These are phyloP conservation scores for Hermodice carunculata DNA, from an alignment of 2,888 invertebrate genomes.

Conservation along the genomic window DNA sequence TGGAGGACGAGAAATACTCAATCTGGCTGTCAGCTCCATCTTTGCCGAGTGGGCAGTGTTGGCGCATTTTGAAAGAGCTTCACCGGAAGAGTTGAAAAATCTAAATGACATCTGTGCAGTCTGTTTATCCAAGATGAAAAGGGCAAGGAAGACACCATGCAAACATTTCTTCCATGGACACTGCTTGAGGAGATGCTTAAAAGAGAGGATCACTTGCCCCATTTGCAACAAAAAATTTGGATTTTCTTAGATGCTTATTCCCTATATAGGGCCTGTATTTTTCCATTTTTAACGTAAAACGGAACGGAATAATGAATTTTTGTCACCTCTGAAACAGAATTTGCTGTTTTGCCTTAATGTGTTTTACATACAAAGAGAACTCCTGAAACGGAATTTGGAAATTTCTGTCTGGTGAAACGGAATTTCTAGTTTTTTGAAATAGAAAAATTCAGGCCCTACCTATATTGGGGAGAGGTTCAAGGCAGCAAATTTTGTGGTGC, in stretches of 20 bases:
- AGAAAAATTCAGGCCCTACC: too few relatives aligned
- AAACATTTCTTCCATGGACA: slow-evolving; percentile 27
- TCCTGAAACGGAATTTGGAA: too few relatives aligned
- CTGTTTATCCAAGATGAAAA: slow-evolving; percentile 22
- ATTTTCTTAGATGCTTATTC: neutral
- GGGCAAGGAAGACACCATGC: slow-evolving; percentile 24
- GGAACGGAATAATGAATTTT: too few relatives aligned
- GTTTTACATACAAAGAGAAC: too few relatives aligned
- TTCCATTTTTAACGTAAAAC: too few relatives aligned
- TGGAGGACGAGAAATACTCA: slow-evolving; percentile 10
- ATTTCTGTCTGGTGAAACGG: too few relatives aligned
- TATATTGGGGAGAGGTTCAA: too few relatives aligned
- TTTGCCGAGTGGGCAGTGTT: slow-evolving; percentile 22
- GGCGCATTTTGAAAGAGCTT: slow-evolving; percentile 23
- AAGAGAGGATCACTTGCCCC: slow-evolving; percentile 20
- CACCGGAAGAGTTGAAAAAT: slow-evolving; percentile 8
- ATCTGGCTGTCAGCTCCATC: slow-evolving; percentile 1
- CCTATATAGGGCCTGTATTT: too few relatives aligned
- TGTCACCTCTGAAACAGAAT: too few relatives aligned
- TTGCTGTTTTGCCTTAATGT: too few relatives aligned
- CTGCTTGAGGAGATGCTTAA: slow-evolving; percentile 22
- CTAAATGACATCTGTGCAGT: slow-evolving; percentile 29
- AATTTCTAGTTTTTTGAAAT: too few relatives aligned
- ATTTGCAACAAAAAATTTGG: slow-evolving; percentile 16
- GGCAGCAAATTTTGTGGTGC: too few relatives aligned